Evolutionary conservation across 2,113 vertebrate genomes (phyloP).

Genomic region (Percopsis transmontana): DNA sequence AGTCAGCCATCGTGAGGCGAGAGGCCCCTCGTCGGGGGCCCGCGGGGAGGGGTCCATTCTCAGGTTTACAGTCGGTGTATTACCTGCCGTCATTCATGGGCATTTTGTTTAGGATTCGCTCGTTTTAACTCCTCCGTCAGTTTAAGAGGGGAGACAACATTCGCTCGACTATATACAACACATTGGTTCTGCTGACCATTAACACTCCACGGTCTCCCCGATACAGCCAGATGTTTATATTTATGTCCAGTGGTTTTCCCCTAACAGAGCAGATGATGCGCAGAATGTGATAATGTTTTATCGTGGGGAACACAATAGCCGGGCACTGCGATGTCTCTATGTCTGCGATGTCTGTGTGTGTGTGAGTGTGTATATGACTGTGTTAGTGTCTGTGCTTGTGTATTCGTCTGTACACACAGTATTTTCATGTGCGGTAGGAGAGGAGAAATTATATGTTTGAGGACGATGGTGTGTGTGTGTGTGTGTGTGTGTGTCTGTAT

Average conservation of each 20-base stretch:
- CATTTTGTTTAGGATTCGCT: constrained; percentile 64
- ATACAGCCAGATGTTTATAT: background rate
- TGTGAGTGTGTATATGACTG: background rate
- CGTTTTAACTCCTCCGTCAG: constrained; percentile 43
- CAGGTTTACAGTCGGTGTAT: constrained; percentile 52
- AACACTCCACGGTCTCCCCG: too few species aligned
- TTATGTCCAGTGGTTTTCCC: too few species aligned
- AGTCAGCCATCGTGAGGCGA: background rate
- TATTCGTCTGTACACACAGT: background rate
- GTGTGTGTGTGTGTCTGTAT: background rate
- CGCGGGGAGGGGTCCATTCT: background rate
- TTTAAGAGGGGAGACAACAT: constrained; percentile 20
- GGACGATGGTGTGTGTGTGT: background rate
- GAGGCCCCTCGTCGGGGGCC: constrained; percentile 2
- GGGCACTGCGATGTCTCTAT: too few species aligned
- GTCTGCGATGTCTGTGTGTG: background rate
- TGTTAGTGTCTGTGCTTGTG: constrained; percentile 8
- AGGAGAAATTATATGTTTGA: too few species aligned
- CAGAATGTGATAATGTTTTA: constrained; percentile 14
- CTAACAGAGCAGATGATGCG: constrained; percentile 19
- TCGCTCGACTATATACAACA: constrained; percentile 27
- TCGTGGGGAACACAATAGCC: background rate
- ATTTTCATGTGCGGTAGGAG: too few species aligned
- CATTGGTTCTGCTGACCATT: constrained; percentile 11
- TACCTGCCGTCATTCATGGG: constrained; percentile 57